Conservation (phyloP, 1,140 invertebrate species). For the Delia radicum region DNA sequence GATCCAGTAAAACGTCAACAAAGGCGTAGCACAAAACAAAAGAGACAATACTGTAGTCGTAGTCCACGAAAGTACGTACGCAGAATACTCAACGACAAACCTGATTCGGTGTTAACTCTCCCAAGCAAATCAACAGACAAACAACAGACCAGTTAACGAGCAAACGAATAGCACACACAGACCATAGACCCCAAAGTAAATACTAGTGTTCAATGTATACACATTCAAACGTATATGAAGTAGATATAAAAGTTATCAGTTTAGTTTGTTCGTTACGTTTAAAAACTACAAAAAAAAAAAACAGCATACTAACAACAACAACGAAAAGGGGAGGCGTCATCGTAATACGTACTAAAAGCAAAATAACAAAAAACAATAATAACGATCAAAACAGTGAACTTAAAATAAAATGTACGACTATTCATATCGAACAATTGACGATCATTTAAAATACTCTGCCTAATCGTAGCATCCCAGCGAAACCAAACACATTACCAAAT, state of each 20-base stretch:
- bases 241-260: background rate
- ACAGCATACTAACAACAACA: background rate
- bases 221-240: background rate
- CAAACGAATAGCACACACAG: background rate
- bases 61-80: too few relatives aligned
- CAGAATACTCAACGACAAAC: constrained; percentile 9
- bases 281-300: background rate
- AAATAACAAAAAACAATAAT: background rate
- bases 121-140: constrained; percentile 7
- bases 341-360: background rate
- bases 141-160: constrained; percentile 3
- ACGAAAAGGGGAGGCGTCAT: constrained; percentile 5
- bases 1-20: background rate
- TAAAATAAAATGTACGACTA: background rate
- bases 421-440: background rate
- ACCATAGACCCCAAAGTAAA: background rate
- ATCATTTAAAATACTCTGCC: background rate
- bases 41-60: background rate
- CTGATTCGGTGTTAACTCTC: background rate
- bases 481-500: too few relatives aligned
- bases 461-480: too few relatives aligned
- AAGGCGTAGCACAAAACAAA: background rate
- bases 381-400: background rate
- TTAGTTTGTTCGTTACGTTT: background rate
- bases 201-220: background rate